Evolutionary conservation across 2,113 vertebrate species (phyloP), one percentile per base, ranked within the genome.

Genomic region (Orthochromis malagaraziensis): DNA sequence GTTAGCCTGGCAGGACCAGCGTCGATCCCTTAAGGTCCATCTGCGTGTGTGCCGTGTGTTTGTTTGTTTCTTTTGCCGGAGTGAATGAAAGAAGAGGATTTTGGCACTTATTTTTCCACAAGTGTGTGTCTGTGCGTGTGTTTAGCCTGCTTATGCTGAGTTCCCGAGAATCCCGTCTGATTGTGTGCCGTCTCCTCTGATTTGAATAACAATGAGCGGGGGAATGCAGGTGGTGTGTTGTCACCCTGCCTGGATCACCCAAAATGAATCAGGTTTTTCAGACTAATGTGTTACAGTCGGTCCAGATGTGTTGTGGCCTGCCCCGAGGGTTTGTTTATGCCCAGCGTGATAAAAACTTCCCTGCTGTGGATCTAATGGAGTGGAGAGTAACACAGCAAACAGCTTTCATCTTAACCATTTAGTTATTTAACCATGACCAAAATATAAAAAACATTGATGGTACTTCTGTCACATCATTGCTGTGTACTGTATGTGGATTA

Each of bases 181-280:
- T 81, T 91, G 81, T 94, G 82, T 91, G 87, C 70, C 35, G 63
- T 91, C 90, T 88, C 87, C 47, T 88, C 89, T 88, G 81, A 94
- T 95, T 94, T 94, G 90, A 94, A 94, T 95, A 93, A 95, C 92
- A 94, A 94, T 94, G 84, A 91, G 89, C 8, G 16, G 84, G 90
- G 90, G 91, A 92, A 92, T 95, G 92, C 81, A 82, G 84, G 21
- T 87, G 49, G 79, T 83, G 84, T 91, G 86, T 86, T 90, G 84
- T 91, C 89, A 81, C 81, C 79, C 83, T 88, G 63, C 81, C 82
- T 84, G 60, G 63, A 86, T 87, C 73, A 86, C 88, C 92, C 82
- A 47, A 84, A 90, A 86, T 87, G 83, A 88, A 87, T 86, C 4
- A 11, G 68, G 81, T 87, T 79, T 83, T 89, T 82, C 55, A 86